These are phyloP conservation scores for Onychomys leucogaster DNA, from an alignment of 2,797 vertebrate species.

Conservation along the genomic window DNA sequence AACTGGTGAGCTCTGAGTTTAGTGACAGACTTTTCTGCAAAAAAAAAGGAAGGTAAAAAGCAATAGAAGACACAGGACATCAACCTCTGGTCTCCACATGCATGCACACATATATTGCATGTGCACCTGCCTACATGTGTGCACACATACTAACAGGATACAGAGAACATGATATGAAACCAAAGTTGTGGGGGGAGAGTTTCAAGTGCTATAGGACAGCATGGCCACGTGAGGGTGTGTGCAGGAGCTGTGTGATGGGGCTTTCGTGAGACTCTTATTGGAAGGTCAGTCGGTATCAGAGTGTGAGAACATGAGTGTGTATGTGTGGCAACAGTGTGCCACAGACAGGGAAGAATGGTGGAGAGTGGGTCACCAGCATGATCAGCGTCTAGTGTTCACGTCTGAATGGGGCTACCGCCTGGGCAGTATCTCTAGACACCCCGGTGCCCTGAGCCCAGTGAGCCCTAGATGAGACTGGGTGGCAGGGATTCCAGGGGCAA, in stretches of 20 bases:
- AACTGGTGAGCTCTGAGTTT: background rate
- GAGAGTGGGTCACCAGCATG: background rate
- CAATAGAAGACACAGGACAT: background rate
- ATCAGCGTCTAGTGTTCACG: conserved; percentile 58
- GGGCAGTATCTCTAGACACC: background rate
- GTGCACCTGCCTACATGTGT: background rate
- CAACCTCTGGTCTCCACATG: background rate
- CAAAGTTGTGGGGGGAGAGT: background rate
- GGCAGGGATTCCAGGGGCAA: background rate
- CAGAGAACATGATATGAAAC: background rate
- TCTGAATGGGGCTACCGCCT: background rate
- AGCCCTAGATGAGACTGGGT: background rate
- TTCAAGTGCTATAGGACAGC: background rate
- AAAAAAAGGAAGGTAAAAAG: background rate
- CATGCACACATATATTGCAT: background rate
- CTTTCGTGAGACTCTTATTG: background rate
- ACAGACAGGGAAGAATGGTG: background rate
- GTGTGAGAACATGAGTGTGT: background rate
- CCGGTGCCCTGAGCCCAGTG: background rate
- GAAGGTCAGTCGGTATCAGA: background rate
- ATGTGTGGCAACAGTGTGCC: background rate
- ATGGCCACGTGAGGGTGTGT: background rate
- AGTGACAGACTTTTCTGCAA: background rate
- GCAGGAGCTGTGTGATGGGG: background rate
- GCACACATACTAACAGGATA: background rate